Conservation (phyloP, 92 coral and sea anemone genomes). For the Parazoanthus swiftii region DNA sequence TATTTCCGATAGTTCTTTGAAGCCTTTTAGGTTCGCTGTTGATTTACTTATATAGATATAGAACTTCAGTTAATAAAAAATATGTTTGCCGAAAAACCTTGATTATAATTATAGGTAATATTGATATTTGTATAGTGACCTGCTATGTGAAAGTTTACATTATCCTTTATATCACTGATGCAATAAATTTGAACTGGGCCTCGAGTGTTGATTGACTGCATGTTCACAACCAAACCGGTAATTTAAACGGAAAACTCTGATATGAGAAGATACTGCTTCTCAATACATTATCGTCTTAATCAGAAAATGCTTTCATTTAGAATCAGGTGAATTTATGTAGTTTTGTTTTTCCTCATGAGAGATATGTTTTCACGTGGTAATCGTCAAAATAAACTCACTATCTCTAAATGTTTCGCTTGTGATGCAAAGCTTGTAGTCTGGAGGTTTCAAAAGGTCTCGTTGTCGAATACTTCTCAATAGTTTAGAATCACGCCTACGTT, state of each 20-base stretch:
- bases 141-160: not conserved
- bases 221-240: no score
- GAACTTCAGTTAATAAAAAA: not conserved
- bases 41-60: no score
- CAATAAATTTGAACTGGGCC: not conserved
- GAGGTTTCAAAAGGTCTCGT: not conserved
- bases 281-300: not conserved
- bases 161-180: not conserved
- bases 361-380: not conserved
- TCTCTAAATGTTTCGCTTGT: not conserved
- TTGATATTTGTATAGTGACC: not conserved
- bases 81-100: not conserved
- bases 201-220: not conserved
- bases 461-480: no score
- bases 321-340: not conserved
- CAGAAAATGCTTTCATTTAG: not conserved
- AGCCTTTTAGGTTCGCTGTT: no score
- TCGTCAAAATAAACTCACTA: not conserved
- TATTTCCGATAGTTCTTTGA: no score
- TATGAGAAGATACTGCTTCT: not conserved
- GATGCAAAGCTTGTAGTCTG: not conserved
- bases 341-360: not conserved
- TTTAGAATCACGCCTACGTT: no score
- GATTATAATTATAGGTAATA: not conserved
- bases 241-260: not conserved